Evolutionary conservation across 1,140 invertebrate species (phyloP), one percentile per base, ranked within the genome.

Genomic region (Caenorhabditis brenneri): DNA sequence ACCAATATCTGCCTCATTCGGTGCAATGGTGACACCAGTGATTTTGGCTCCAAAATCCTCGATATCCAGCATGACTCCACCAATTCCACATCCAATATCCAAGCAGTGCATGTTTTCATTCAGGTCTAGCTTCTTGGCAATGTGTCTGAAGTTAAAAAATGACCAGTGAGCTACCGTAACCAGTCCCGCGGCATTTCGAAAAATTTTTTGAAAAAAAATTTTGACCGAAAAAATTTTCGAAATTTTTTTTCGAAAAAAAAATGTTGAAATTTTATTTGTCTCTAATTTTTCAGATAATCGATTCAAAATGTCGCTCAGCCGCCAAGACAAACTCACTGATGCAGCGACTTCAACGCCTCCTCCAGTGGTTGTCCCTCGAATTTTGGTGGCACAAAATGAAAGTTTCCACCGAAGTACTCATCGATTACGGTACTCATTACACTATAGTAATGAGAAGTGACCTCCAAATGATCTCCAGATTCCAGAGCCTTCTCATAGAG

Each of bases 371-470:
- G 51, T 27, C 65, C 79, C 7, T 85, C 81, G 5, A 82, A 51
- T 42, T 39, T 36, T 19, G 89, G 90, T 33, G 90, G 90, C 16
- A 88, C 89, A 69, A 91, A 90, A 74, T 91, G 90, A 55, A 90
- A 90, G 84, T 88, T 91, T n/a, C 84, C 89, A 69, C 86, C 87
- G 74, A 90, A 90, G 82, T 90, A 90, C 49, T 90, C 80, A 51
- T 91, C 88, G 48, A 90, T 90, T 60, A 88, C 90, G 36, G 78
- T 87, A 24, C 90, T 90, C 89, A 90, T 90, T 15, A 90, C 89
- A 42, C 88, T 89, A 48, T 90, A 90, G 69, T 90, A 90, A 58
- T 90, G 89, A 9, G 89, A 81, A 10, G 89, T 90, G 24, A 90
- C 89, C 27, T 79, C 78, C 46, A 81, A 85, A 87, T 89, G 88